A percentile compares a stretch with the other conserved stretches of the same genome.
Conservation (phyloP, 2,113 vertebrate species). For the Sphaerodactylus townsendi region DNA sequence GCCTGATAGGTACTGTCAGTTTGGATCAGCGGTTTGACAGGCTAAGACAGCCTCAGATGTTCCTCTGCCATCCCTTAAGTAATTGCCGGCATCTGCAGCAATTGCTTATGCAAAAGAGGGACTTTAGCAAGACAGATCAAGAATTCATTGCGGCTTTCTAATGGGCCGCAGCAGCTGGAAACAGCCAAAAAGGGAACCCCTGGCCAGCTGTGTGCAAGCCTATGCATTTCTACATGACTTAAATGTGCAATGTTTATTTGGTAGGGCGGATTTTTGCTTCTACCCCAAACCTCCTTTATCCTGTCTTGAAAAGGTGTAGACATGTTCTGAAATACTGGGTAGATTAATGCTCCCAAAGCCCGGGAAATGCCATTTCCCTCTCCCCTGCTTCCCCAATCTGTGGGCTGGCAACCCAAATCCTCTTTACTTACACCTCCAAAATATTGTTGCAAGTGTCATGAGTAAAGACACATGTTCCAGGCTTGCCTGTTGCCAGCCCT, state of each 20-base stretch:
- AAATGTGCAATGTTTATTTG: neutral
- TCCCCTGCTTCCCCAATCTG: neutral
- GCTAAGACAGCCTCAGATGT: no score
- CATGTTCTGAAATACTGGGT: neutral
- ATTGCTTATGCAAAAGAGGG: accelerated
- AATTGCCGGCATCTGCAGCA: neutral
- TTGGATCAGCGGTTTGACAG: no score
- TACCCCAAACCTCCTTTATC: neutral
- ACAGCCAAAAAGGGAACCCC: neutral
- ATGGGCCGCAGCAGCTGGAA: accelerated
- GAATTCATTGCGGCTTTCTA: neutral
- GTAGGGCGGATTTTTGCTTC: neutral
- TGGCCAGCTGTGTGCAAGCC: neutral
- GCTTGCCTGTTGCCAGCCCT: constrained; percentile 52
- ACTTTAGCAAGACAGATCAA: neutral
- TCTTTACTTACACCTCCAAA: constrained; percentile 61
- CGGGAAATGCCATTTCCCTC: neutral
- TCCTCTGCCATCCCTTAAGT: neutral
- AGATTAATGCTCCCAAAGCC: neutral
- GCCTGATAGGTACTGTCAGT: no score
- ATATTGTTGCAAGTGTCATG: constrained; percentile 38
- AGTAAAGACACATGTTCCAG: constrained; percentile 53
- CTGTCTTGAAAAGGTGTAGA: no score
- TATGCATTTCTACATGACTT: accelerated
- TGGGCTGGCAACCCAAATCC: constrained; percentile 47